Base-by-base conservation (phyloP, 2,113 vertebrate species). In the Triplophysa tibetana region DNA sequence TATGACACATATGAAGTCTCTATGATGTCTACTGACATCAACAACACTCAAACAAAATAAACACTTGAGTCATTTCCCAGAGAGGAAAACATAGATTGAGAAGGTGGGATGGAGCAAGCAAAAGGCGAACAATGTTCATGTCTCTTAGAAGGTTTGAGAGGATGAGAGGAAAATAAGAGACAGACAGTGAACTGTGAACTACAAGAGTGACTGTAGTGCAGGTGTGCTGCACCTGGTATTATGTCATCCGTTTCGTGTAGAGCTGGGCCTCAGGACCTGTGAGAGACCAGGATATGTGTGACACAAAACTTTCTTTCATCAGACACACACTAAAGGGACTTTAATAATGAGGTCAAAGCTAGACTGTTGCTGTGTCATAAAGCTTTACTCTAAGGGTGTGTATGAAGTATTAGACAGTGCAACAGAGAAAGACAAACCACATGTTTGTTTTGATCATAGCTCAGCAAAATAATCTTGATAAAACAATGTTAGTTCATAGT, bases 161-260 rank as follows among this genome's bases (percentile, higher is more conserved):
- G 81, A 86, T 74, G 77, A 85, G 52, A 80, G 73, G 63, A 82
- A 82, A 87, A 86, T 88, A 84, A 84, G 75, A 86, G 80, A 82
- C 45, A 56, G 13, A 66, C 50, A 68, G 70, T 77, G 62, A 23
- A 48, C 75, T 68, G 77, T 80, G 79, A 72, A 3, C 82, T 78
- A 24, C 1, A 79, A 76, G 69, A 19, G 19, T 1, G 12, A 84
- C 72, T 75, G 85, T 81, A 86, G 76, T 86, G 66, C 87, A 90
- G 90, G 89, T 90, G 91, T 84, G 87, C 77, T 70, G 86, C 89
- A 90, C 90, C 90, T 92, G 90, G 89, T 64, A 52, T 62, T 52
- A 79, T 78, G 79, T 75, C 79, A 84, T 81, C 83, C 75, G 77
- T 75, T 75, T 70, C 79, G 79, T 81, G 58, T 60, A 64, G 69